Evolutionary conservation across 37 sponge, comb jelly and placozoan genomes (phyloP).

Genomic region (Tethya wilhelma): DNA sequence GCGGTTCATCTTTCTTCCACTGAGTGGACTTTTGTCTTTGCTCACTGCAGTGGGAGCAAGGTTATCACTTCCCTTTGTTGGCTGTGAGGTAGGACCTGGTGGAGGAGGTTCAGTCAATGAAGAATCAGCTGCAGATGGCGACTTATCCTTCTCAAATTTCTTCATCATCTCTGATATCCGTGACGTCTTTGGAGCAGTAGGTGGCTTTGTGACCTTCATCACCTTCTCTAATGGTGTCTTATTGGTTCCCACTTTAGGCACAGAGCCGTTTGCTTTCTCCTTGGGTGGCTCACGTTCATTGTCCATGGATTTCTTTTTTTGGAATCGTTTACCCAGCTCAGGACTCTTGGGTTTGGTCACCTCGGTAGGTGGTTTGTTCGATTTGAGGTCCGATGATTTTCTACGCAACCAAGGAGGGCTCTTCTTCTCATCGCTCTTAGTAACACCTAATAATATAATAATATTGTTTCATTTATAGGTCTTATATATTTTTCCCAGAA

Average conservation of each 20-base stretch:
- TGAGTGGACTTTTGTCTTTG: not conserved
- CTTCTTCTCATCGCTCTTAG: too few relatives aligned
- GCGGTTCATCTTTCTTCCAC: slow-evolving; percentile 1
- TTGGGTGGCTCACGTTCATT: too few relatives aligned
- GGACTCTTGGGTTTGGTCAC: not conserved
- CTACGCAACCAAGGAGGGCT: too few relatives aligned
- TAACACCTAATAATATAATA: too few relatives aligned
- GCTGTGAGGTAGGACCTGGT: not conserved
- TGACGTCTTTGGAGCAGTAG: not conserved
- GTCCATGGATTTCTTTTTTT: too few relatives aligned
- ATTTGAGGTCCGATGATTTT: too few relatives aligned
- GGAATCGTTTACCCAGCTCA: not conserved
- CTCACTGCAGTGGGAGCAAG: not conserved
- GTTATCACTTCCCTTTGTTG: not conserved
- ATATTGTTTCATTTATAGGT: too few relatives aligned
- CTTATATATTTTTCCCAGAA: too few relatives aligned
- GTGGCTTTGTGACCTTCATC: not conserved
- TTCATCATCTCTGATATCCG: slow-evolving; percentile 26
- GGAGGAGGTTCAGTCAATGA: not conserved
- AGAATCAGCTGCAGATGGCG: not conserved
- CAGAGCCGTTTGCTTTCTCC: too few relatives aligned
- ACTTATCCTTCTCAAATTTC: slow-evolving; percentile 16
- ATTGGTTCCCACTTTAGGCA: not conserved
- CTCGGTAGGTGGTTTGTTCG: not conserved
- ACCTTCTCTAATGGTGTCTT: not conserved